A percentile compares a stretch with the other conserved stretches of the same genome.
Evolutionary conservation across 37 sponge, comb jelly and placozoan species (phyloP).

Genomic region (Amphimedon queenslandica): DNA sequence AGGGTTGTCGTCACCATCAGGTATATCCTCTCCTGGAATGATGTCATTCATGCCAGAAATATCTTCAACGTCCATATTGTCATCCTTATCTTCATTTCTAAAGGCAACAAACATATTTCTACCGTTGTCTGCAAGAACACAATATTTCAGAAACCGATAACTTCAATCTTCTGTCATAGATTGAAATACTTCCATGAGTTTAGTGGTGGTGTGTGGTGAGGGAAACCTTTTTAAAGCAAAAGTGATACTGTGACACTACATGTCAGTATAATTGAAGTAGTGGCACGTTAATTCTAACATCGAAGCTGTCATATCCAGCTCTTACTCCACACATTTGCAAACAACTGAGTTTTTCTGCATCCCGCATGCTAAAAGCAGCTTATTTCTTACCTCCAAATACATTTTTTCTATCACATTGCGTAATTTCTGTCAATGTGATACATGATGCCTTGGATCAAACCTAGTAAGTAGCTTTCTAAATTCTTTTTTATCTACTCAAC

Average conservation of each 20-base stretch:
- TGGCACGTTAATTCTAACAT: constrained; percentile 21
- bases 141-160: background rate
- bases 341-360: constrained; percentile 4
- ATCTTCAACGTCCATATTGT: background rate
- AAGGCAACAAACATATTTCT: constrained; percentile 33
- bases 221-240: constrained; percentile 11
- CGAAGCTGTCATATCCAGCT: constrained; percentile 20
- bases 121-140: constrained; percentile 21
- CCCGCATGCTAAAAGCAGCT: background rate
- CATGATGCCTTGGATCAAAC: background rate
- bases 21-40: background rate
- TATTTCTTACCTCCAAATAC: constrained; percentile 3
- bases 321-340: constrained; percentile 27
- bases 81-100: background rate
- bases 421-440: background rate
- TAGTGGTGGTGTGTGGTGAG: background rate
- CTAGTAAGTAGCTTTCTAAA: background rate
- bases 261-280: constrained; percentile 2
- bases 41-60: background rate
- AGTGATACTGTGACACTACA: background rate
- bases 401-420: background rate
- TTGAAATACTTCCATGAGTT: background rate
- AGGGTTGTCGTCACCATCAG: constrained; percentile 1
- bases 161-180: constrained; percentile 3
- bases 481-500: background rate